A percentile compares a stretch with the other conserved stretches of the same genome.
phyloP scores from a whole-genome alignment of 2,113 vertebrate species.

The Datnioides undecimradiatus region DNA sequence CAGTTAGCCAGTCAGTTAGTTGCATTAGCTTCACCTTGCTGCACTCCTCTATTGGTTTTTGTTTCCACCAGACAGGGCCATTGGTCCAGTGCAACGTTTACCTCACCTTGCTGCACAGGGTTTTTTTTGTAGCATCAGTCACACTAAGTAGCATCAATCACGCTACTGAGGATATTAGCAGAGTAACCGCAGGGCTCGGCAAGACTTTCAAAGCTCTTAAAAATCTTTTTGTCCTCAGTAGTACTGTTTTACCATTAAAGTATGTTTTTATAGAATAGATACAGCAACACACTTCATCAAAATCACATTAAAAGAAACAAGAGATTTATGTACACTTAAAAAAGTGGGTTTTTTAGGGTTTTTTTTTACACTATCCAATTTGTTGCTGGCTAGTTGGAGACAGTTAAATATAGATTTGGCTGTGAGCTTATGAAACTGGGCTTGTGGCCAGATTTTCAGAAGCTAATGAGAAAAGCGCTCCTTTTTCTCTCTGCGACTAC shows the following conservation, averaged over 20 bases:
- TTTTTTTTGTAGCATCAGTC: conserved; percentile 14
- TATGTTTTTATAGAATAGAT: background rate
- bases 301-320: background rate
- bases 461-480: conserved; percentile 36
- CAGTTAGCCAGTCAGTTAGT: conserved; percentile 41
- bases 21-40: conserved; percentile 44
- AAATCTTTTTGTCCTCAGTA: conserved; percentile 5
- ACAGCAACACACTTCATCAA: background rate
- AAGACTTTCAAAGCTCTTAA: conserved; percentile 10
- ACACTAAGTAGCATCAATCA: conserved; percentile 31
- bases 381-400: background rate
- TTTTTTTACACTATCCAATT: background rate
- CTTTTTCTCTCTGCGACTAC: conserved; percentile 4
- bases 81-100: background rate
- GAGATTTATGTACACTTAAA: background rate
- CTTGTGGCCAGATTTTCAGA: conserved; percentile 21
- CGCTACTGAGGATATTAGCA: conserved; percentile 22
- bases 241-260: background rate
- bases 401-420: conserved; percentile 14
- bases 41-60: conserved; percentile 22
- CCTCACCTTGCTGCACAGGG: conserved; percentile 6
- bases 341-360: too few relatives aligned
- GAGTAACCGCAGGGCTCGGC: conserved; percentile 16
- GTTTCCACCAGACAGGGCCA: conserved; percentile 5
- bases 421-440: conserved; percentile 28